A percentile compares a stretch with the other conserved stretches of the same genome.
Conservation (phyloP, 2,113 vertebrate species). For the Passer domesticus region DNA sequence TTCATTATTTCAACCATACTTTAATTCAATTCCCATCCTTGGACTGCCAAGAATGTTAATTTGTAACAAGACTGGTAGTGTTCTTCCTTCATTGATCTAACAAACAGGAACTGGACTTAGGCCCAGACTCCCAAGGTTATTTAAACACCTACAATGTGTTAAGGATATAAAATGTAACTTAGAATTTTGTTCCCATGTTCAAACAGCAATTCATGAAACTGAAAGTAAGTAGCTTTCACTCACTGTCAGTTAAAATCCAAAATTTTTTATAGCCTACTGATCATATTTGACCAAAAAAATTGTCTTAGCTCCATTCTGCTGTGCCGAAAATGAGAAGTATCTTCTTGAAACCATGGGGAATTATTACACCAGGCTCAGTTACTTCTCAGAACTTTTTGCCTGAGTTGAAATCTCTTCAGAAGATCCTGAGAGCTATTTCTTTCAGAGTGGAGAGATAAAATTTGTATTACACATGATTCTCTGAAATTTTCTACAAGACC, state of each 20-base stretch:
- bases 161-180: neutral
- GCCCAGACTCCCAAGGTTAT: neutral
- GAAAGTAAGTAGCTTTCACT: neutral
- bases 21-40: neutral
- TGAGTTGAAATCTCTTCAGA: neutral
- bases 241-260: neutral
- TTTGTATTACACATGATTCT: rapidly evolving
- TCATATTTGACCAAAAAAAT: neutral
- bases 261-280: neutral
- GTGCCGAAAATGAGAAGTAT: neutral
- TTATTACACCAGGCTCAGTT: neutral
- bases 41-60: neutral
- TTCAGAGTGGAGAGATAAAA: neutral
- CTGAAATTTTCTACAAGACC: neutral
- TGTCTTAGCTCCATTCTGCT: neutral
- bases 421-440: neutral
- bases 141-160: neutral
- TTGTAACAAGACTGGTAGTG: neutral
- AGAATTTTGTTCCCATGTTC: neutral
- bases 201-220: neutral
- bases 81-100: neutral
- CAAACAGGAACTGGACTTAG: slow-evolving; percentile 11
- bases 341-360: neutral
- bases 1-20: neutral
- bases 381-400: neutral